Evolutionary conservation across 2,113 vertebrate species (phyloP), one percentile per base, ranked within the genome.

Genomic region (Protomyctophum bolini): DNA sequence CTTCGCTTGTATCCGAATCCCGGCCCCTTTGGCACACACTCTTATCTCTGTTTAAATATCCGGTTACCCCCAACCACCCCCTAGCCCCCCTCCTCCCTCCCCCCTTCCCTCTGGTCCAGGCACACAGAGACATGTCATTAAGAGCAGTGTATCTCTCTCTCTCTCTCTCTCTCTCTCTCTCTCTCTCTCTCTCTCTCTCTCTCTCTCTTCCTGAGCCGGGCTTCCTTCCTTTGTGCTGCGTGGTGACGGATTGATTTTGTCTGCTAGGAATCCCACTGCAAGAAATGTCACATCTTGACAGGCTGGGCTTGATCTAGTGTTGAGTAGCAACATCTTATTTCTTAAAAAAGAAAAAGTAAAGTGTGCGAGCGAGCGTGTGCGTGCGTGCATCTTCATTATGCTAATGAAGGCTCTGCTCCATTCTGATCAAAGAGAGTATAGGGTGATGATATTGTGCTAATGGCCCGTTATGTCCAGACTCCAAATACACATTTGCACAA

Each of bases 11-110:
- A 87, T 90, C 80, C 88, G 33, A 88, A 80, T 87, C 83, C 85
- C 85, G 41, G 88, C 88, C 90, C 83, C 83, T 88, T 91, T 90
- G 88, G 91, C 88, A 91, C 81, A 91, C 88, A 88, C 80, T 88
- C 86, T 93, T 92, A 93, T 93, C 92, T 91, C 88, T 90, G 89
- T 92, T 91, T 88, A 92, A 92, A 92, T 92, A 93, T 92, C 90
- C 89, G 86, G 89, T 92, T 92, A 84, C 90, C 85, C 21, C 21
- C 21, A 21, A 21, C 21, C 21, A 21, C 21, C 21, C 21, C 21
- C 21, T 21, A 21, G 21, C 21, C 21, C 84, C 87, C 86, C 82
- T 48, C 50, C 68, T 14, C 28, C 33, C 12, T n/a, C 65, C 10
- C 49, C 33, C 33, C 33, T 6, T 41, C 33, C 82, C 87, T 89